Base-by-base conservation (phyloP, 2,113 vertebrate genomes). In the Hiodon alosoides region DNA sequence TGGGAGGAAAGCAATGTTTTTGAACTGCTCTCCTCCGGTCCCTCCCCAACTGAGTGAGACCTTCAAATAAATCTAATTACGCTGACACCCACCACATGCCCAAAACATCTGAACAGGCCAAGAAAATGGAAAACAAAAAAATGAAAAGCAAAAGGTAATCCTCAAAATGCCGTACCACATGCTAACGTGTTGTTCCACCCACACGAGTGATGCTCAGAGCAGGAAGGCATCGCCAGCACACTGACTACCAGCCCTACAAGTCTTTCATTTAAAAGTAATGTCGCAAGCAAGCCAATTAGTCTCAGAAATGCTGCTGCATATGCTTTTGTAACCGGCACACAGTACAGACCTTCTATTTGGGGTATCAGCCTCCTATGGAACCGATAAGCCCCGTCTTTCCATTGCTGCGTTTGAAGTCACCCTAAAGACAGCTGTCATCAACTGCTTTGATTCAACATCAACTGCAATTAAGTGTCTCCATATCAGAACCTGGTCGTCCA, bases 341-440 rank as follows among this genome's bases (percentile, higher is more conserved):
- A 31, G 31, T 31, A 31, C 31, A 31, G 31, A 31, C 31, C 57
- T 6, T 31, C 17, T 60, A 57, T 11, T 46, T n/a, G 70, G 46
- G 55, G 16, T 48, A 8, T 11, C 46, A 55, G 3, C 4, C 70
- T 60, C 55, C 54, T 72, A 57, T 47, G 31, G 47, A 17, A 48
- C n/a, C 9, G 48, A 65, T 53, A 54, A 65, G 59, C 67, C 68
- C 50, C 10, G n/a, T 57, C 48, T 69, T 31, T 76, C 67, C 67
- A n/a, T 58, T 3, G 16, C 47, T 10, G n/a, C 50, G 16, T 61
- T 65, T 76, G 75, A 76, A 71, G 68, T 64, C 16, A 65, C n/a
- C 5, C 67, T 13, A 16, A 64, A 64, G 48, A 7, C 57, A 17
- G 54, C 16, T 9, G 51, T 47, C 31, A 69, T 62, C 67, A 46